Evolutionary conservation across 2,113 vertebrate genomes (phyloP), one percentile per base, ranked within the genome.

Genomic region (Oceanodroma tethys): DNA sequence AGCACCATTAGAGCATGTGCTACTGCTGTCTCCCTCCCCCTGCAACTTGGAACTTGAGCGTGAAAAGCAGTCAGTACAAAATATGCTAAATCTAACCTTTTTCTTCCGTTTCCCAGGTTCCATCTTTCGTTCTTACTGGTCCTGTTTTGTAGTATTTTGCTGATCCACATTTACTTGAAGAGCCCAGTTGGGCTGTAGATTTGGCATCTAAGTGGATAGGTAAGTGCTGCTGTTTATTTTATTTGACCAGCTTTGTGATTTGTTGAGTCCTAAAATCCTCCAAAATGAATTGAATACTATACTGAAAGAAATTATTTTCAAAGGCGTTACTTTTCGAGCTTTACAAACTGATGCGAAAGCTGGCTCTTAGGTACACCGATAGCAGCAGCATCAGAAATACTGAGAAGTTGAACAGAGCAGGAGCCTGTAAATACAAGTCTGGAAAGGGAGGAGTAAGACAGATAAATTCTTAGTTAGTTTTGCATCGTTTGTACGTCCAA

Each of bases 201-300:
- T 67, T 63, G 47, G 23, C 68, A 45, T 71, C 72, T 71, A 27
- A 84, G 55, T 14, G 11, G 55, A 17, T 13, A 82, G 45, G 58
- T 97, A 56, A 81, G 92, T 86, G 72, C 43, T 63, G 36, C n/a
- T 86, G 38, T 55, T 94, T 71, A 20, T 91, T 93, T 95, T 67
- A 43, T 92, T 88, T 71, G 36, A 71, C 52, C 52, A 53, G 30
- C 30, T 56, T 66, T 78, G 67, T 88, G 71, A 86, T 92, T 71
- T 83, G 20, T 59, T 55, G 55, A 63, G 29, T 74, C 43, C 34
- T 81, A 59, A 90, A 88, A 40, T 59, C 52, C 75, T 74, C 30
- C 38, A 55, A 25, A 93, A 38, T 67, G 0, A 63, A 71, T 38
- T 52, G 10, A 83, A 21, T 86, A 6, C 40, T 55, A 2, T 32